Evolutionary conservation across 2,888 invertebrate species (phyloP).

Genomic region (Agrotis exclamationis): DNA sequence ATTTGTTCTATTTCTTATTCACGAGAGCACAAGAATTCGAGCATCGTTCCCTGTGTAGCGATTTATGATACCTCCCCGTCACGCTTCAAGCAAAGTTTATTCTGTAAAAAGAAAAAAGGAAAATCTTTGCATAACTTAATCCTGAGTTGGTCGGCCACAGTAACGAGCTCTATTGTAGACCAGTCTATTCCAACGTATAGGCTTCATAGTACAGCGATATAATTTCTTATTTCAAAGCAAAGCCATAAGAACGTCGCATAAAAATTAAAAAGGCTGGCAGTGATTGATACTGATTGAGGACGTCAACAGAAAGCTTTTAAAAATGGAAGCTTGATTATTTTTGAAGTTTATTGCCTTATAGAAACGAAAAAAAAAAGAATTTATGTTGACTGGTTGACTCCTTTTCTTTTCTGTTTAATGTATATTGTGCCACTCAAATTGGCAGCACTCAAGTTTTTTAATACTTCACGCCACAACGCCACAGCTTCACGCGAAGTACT

Average conservation of each 20-base stretch:
- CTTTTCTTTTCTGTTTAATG: slow-evolving; percentile 11
- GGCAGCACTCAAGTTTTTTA: slow-evolving; percentile 12
- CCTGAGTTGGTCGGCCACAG: slow-evolving; percentile 55
- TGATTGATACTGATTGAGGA: slow-evolving; percentile 66
- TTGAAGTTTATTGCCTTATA: not conserved
- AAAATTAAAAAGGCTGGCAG: slow-evolving; percentile 58
- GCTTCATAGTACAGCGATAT: slow-evolving; percentile 31
- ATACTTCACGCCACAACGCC: slow-evolving; percentile 16
- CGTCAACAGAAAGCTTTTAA: slow-evolving; percentile 35
- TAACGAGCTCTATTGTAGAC: slow-evolving; percentile 78
- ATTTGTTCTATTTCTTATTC: slow-evolving; percentile 54
- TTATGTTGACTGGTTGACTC: not conserved
- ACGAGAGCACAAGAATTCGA: slow-evolving; percentile 54
- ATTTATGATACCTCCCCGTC: slow-evolving; percentile 64
- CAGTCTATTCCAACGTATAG: slow-evolving; percentile 52
- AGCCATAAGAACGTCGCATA: slow-evolving; percentile 57
- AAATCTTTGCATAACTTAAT: slow-evolving; percentile 69
- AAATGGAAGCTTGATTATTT: slow-evolving; percentile 10
- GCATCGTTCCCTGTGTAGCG: slow-evolving; percentile 52
- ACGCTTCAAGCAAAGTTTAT: slow-evolving; percentile 65
- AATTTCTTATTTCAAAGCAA: slow-evolving; percentile 4
- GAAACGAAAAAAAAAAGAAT: slow-evolving; percentile 9
- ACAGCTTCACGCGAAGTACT: slow-evolving; percentile 19
- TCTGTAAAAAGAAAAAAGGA: slow-evolving; percentile 60
- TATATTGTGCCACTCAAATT: slow-evolving; percentile 16